Evolutionary conservation across 2,888 invertebrate genomes (phyloP), one percentile per base, ranked within the genome.

Genomic region (Epistrophella euchroma): DNA sequence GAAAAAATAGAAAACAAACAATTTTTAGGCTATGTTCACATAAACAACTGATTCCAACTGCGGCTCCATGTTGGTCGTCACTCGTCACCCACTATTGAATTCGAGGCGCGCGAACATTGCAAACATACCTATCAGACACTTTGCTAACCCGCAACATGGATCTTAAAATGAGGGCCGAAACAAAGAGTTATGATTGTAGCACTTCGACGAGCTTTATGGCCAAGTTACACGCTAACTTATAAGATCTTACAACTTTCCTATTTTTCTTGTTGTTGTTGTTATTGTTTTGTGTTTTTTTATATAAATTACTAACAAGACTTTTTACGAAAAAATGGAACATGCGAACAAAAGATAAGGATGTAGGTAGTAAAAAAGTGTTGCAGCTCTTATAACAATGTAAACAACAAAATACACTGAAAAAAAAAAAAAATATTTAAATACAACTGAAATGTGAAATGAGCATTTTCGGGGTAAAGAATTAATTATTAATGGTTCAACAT

Each of bases 121-220:
- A 79, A 84, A 78, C 64, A 72, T 72, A 82, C 1, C 73, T 28
- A 28, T 28, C 64, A 74, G 83, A 83, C 83, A 83, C 78, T 74
- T 83, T 74, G 70, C 70, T 64, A 60, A 75, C 84, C 37, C 71
- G 43, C 45, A 83, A 71, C 71, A 74, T 70, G 70, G 45, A 75
- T 52, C 25, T 52, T 0, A 71, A 75, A 85, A 76, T 47, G 74
- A 52, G 72, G 47, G 52, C 60, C 62, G 74, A 32, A 35, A 22
- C 74, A 84, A 84, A 75, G 80, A 85, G 76, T 85, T 86, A 82
- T 86, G 45, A 68, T 70, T 81, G 81, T 86, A 77, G 86, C 85
- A 81, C 76, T 81, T 81, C 70, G 28, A 11, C 17, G 25, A 70
- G 77, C 74, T 74, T 86, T 82, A 86, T 86, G 71, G 70, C 74